phyloP scores from a whole-genome alignment of 2,113 vertebrate species.

The Herpetotheres cachinnans region DNA sequence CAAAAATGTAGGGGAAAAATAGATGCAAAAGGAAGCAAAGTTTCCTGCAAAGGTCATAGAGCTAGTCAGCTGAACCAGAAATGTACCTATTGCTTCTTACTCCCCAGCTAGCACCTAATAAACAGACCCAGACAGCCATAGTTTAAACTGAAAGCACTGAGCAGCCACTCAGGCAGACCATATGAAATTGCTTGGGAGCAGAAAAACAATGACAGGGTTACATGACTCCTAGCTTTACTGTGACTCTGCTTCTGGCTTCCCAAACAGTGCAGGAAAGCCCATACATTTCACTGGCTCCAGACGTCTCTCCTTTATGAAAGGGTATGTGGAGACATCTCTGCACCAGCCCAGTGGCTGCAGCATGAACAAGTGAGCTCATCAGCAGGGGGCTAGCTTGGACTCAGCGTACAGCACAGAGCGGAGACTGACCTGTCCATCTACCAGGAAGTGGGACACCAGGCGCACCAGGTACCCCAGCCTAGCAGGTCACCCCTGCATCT shows the following conservation, averaged over 20 bases:
- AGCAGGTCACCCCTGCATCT: background rate
- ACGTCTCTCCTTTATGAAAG: background rate
- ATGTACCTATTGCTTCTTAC: background rate
- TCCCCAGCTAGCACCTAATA: background rate
- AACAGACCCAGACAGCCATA: no score
- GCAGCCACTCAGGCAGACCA: background rate
- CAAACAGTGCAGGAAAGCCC: background rate
- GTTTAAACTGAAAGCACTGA: background rate
- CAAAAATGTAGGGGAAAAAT: background rate
- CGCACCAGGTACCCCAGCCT: background rate
- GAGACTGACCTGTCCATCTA: background rate
- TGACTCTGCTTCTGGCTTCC: background rate
- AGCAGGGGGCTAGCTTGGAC: background rate
- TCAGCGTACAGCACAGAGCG: accelerated
- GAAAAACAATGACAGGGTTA: background rate
- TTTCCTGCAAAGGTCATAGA: background rate
- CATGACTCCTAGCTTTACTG: background rate
- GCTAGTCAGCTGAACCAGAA: background rate
- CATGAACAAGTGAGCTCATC: accelerated
- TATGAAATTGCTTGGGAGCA: background rate
- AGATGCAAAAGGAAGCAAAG: background rate
- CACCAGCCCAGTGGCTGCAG: background rate
- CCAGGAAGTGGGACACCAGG: background rate
- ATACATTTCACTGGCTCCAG: accelerated
- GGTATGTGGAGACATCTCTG: background rate